Evolutionary conservation across 2,888 invertebrate genomes (phyloP), one percentile per base, ranked within the genome.

Genomic region (Aphodius sticticus): DNA sequence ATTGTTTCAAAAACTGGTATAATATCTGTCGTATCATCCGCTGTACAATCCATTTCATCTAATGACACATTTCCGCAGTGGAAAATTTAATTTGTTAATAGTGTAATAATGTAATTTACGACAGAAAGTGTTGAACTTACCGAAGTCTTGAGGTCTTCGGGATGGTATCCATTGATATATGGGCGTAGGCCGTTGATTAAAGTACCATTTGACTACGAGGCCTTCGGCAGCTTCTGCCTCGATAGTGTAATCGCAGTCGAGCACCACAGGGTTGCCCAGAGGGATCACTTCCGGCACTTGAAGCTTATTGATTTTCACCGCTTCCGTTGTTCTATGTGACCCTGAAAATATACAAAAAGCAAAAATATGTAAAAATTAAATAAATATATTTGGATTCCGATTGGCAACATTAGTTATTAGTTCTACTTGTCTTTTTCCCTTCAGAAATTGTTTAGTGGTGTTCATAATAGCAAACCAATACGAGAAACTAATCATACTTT

Each of bases 91-190:
- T 53, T 9, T 53, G 53, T 5, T 53, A 53, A 53, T 53, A 53
- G 53, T 12, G 53, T 53, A 2, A 5, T n/a, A n/a, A n/a, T n/a
- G 53, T 53, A 12, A 12, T 53, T 53, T 53, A 9, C 9, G 53
- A 53, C 53, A 53, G 53, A 12, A 53, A 53, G 12, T 53, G 53
- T 12, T 53, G 77, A 90, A 87, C 80, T 90, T 86, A 81, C 92
- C 92, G 76, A 88, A 85, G 80, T 88, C 90, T 83, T 88, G 88
- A 3, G 91, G 91, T 83, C 87, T 89, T 76, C 84, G 85, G 85
- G 89, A 87, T 7, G 91, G 90, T 81, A 92, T 92, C 92, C 92
- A 92, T 85, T 92, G 92, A 87, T 92, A 92, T 76, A 92, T 90
- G 6, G 90, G 91, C 77, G 87, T 85, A 69, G 85, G 84, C 78